phyloP scores from a whole-genome alignment of 1,140 invertebrate genomes.

The Pantala flavescens region DNA sequence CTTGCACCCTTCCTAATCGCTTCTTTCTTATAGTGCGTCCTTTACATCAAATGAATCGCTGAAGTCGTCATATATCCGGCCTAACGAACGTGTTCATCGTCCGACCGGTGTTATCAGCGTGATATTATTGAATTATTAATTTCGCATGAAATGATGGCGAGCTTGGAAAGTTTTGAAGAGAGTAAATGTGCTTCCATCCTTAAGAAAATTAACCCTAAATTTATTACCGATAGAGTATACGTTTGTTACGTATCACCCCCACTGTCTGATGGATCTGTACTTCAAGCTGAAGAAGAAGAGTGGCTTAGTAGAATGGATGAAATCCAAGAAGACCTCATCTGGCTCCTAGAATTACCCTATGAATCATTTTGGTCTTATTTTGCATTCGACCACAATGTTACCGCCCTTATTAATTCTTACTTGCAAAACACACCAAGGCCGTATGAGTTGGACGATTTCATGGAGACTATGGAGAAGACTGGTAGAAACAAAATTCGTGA shows the following conservation, averaged over 20 bases:
- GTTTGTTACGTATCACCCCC: conserved; percentile 33
- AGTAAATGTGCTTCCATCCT: neutral
- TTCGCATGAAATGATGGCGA: neutral
- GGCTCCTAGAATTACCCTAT: conserved; percentile 42
- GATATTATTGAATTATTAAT: no score
- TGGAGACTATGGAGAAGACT: neutral
- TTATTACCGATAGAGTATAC: conserved; percentile 32
- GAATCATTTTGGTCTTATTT: conserved; percentile 31
- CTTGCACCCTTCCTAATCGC: no score
- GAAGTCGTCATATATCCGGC: no score
- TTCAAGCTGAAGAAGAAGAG: conserved; percentile 39
- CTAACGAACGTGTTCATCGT: no score
- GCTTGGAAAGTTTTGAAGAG: neutral
- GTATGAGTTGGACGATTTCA: neutral
- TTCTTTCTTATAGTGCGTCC: no score
- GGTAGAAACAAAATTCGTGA: neutral
- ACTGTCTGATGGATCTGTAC: conserved; percentile 30
- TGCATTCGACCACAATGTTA: neutral
- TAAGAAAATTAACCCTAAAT: conserved; percentile 25
- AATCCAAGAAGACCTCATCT: conserved; percentile 44
- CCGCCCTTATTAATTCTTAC: neutral
- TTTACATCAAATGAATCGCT: no score
- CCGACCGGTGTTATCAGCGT: no score
- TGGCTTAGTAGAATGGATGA: conserved; percentile 46
- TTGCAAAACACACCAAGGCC: neutral